phyloP scores from a whole-genome alignment of 1,140 invertebrate species.

The Tetramorium alpestre region DNA sequence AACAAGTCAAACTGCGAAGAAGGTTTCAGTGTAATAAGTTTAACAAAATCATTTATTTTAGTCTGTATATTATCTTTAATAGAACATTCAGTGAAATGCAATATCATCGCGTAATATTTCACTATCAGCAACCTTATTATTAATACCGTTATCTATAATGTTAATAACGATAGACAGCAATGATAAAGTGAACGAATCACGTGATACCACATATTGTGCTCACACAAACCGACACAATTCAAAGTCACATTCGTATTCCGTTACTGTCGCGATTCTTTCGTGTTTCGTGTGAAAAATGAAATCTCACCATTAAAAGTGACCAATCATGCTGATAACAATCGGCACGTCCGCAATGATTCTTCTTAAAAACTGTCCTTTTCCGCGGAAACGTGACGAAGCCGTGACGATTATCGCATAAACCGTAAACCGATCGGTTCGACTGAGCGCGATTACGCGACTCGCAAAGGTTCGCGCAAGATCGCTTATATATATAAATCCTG shows the following conservation, averaged over 20 bases:
- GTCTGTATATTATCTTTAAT: no score
- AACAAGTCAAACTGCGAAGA: background rate
- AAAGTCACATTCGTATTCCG: background rate
- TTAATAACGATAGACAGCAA: background rate
- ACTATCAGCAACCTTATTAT: background rate
- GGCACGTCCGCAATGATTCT: background rate
- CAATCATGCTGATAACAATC: constrained; percentile 12
- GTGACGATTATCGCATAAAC: constrained; percentile 1
- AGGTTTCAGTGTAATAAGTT: no score
- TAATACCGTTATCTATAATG: constrained; percentile 4
- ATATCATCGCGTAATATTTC: background rate
- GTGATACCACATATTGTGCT: background rate
- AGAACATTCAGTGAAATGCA: background rate
- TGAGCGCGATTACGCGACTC: constrained; percentile 38
- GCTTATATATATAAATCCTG: constrained; percentile 68
- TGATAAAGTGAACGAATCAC: background rate
- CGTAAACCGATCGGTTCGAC: background rate
- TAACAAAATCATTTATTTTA: no score
- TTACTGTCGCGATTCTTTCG: background rate
- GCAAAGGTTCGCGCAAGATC: constrained; percentile 37
- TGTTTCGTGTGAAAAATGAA: constrained; percentile 23
- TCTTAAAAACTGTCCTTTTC: background rate
- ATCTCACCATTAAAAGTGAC: constrained; percentile 20
- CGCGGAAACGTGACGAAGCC: background rate
- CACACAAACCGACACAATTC: background rate